phyloP scores from a whole-genome alignment of 1,140 invertebrate species.

The Drosophila watanabei region DNA sequence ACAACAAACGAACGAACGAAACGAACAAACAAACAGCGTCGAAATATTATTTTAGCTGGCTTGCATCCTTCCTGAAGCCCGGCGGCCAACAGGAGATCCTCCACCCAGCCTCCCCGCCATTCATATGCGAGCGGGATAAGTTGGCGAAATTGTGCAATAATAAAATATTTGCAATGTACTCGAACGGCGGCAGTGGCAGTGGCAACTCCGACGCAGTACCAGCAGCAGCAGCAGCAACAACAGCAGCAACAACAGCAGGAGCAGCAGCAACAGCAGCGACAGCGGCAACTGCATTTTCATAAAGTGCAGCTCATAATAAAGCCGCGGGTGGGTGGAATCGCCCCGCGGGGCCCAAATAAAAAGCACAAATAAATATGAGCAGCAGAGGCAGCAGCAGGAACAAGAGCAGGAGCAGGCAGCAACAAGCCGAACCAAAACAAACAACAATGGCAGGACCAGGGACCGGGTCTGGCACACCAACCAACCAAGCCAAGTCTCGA shows the following conservation, averaged over 20 bases:
- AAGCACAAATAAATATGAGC: constrained; percentile 76
- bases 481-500: constrained; percentile 34
- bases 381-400: constrained; percentile 26
- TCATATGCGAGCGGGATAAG: constrained; percentile 75
- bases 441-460: constrained; percentile 41
- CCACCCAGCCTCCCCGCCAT: constrained; percentile 14
- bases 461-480: constrained; percentile 12
- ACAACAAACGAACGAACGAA: constrained; percentile 47
- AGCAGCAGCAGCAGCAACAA: constrained; percentile 13
- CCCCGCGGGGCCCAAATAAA: constrained; percentile 54
- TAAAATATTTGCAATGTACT: constrained; percentile 84
- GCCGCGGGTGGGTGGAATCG: constrained; percentile 25
- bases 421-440: constrained; percentile 72
- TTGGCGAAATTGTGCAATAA: constrained; percentile 82
- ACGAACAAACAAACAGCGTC: constrained; percentile 51
- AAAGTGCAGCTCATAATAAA: constrained; percentile 82
- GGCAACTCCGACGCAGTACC: constrained; percentile 5
- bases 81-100: constrained; percentile 44
- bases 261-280: constrained; percentile 18
- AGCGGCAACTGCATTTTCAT: constrained; percentile 78
- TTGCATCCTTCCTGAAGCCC: constrained; percentile 79
- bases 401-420: constrained; percentile 35
- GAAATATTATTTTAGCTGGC: constrained; percentile 84
- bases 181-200: constrained; percentile 47
- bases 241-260: constrained; percentile 10